Conservation (phyloP, 1,140 invertebrate genomes). For the Bombus waltoni region DNA sequence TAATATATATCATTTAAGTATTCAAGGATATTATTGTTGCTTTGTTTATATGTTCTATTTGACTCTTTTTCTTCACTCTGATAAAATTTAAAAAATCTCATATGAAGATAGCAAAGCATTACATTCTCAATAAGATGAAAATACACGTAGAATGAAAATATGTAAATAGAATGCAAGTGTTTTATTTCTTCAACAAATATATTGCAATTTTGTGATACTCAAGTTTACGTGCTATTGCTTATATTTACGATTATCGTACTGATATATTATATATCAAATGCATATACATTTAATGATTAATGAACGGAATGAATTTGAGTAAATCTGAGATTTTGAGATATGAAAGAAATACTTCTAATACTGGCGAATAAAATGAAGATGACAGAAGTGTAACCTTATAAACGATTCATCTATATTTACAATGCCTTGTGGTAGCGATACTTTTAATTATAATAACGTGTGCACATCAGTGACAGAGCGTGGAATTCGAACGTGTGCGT, state of each 20-base stretch:
- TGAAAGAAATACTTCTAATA: not conserved
- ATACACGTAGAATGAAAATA: not conserved
- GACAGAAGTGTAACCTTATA: not conserved
- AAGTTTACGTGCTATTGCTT: not conserved
- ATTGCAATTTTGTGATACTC: not conserved
- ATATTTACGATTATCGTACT: not conserved
- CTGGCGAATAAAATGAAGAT: not conserved
- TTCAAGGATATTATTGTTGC: not conserved
- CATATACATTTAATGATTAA: not conserved
- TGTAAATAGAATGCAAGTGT: not conserved
- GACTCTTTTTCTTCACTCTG: not conserved
- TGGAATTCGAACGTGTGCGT: conserved; percentile 56
- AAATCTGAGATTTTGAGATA: not conserved
- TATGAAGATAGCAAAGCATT: not conserved
- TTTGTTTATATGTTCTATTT: not conserved
- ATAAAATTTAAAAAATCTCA: not conserved
- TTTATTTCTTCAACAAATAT: not conserved
- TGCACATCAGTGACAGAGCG: conserved; percentile 43
- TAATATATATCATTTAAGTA: not conserved
- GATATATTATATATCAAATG: not conserved
- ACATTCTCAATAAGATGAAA: not conserved
- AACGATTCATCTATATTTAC: conserved; percentile 35
- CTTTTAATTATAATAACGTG: conserved; percentile 38
- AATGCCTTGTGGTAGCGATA: conserved; percentile 12
- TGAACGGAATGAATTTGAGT: not conserved